Percentiles rank a stretch among this genome's conserved stretches.
phyloP scores from a whole-genome alignment of 92 coral and sea anemone genomes.

The Chrysogorgia sp. region DNA sequence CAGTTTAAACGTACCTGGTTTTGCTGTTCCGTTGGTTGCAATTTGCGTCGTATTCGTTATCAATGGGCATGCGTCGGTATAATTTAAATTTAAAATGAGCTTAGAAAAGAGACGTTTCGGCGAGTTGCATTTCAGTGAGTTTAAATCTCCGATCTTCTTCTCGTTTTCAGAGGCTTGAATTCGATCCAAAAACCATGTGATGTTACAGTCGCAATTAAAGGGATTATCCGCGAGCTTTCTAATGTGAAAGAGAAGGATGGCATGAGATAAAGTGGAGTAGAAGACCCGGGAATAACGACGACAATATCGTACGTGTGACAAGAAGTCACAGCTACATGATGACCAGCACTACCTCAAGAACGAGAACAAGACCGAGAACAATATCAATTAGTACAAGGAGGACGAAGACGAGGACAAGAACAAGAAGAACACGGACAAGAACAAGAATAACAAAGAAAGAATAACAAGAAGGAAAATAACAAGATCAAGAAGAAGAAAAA shows the following conservation, averaged over 20 bases:
- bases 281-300: too few species aligned
- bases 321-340: too few species aligned
- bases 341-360: too few species aligned
- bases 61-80: not conserved
- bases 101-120: not conserved
- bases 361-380: too few species aligned
- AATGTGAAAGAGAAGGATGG: not conserved
- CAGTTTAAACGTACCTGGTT: not conserved
- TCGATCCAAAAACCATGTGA: not conserved
- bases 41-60: not conserved
- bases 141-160: not conserved
- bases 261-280: too few species aligned
- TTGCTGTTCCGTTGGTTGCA: not conserved
- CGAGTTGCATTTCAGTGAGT: not conserved
- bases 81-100: not conserved
- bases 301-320: too few species aligned
- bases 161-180: not conserved
- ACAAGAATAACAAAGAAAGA: not conserved
- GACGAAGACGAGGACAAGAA: too few species aligned
- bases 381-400: too few species aligned
- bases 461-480: too few species aligned
- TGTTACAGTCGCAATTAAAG: not conserved
- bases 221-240: constrained; percentile 3
- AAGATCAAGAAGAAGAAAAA: too few species aligned
- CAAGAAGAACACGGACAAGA: too few species aligned